These are phyloP conservation scores for Osmerus mordax DNA, from an alignment of 2,113 vertebrate genomes.

Conservation along the genomic window DNA sequence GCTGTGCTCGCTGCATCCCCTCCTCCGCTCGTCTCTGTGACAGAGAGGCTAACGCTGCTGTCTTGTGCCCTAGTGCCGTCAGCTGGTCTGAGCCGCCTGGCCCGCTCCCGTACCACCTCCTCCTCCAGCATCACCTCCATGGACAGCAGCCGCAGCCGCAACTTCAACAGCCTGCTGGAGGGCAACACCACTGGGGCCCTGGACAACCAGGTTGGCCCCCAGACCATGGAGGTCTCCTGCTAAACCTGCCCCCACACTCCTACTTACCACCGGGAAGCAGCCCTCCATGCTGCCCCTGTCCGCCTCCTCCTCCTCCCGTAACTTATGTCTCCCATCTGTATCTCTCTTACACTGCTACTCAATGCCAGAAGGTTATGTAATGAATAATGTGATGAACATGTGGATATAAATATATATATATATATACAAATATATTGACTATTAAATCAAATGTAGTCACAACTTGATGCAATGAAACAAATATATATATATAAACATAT, in stretches of 20 bases:
- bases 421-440: slow-evolving; percentile 59
- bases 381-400: slow-evolving; percentile 59
- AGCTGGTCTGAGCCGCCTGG: slow-evolving; percentile 88
- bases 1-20: slow-evolving; percentile 10
- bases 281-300: neutral
- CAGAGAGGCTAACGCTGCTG: slow-evolving; percentile 40
- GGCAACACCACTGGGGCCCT: slow-evolving; percentile 70
- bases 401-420: slow-evolving; percentile 62
- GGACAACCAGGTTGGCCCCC: slow-evolving; percentile 77
- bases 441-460: slow-evolving; percentile 46
- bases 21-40: neutral
- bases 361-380: slow-evolving; percentile 48
- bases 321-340: slow-evolving; percentile 36
- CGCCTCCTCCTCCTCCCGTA: slow-evolving; percentile 40
- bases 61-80: slow-evolving; percentile 79
- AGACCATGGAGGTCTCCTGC: slow-evolving; percentile 96
- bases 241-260: slow-evolving; percentile 56
- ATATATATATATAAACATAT: slow-evolving; percentile 29
- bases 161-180: slow-evolving; percentile 80
- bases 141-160: slow-evolving; percentile 83
- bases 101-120: slow-evolving; percentile 89
- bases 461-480: slow-evolving; percentile 35
- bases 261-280: neutral
- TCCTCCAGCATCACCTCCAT: slow-evolving; percentile 88
- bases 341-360: slow-evolving; percentile 33